Conservation (phyloP, 2,888 invertebrate genomes). For the Campoplex nolae region DNA sequence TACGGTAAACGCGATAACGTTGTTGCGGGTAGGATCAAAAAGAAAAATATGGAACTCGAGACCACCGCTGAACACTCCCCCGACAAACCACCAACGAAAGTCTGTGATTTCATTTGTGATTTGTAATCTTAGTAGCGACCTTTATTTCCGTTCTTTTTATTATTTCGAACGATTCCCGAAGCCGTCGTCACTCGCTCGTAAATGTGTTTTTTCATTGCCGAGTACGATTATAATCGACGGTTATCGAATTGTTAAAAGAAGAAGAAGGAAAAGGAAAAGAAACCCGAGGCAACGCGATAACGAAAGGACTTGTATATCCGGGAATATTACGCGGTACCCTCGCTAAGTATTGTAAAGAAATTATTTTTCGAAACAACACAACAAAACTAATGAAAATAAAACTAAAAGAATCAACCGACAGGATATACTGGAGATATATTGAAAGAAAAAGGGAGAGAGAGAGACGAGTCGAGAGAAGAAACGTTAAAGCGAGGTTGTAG, state of each 20-base stretch:
- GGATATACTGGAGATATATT: constrained; percentile 47
- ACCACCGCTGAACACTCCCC: constrained; percentile 66
- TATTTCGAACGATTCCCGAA: constrained; percentile 76
- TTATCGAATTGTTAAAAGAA: constrained; percentile 43
- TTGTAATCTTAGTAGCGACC: constrained; percentile 83
- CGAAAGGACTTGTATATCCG: constrained; percentile 42
- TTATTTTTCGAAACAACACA: constrained; percentile 79
- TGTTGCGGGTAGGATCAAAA: constrained; percentile 15
- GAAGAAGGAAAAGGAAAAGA: constrained; percentile 50
- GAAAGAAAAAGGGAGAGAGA: constrained; percentile 28
- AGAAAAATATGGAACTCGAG: constrained; percentile 29
- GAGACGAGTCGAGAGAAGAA: constrained; percentile 1
- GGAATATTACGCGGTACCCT: constrained; percentile 34
- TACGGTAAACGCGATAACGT: constrained; percentile 40
- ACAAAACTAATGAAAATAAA: constrained; percentile 61
- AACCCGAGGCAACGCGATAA: constrained; percentile 40
- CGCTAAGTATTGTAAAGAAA: constrained; percentile 79
- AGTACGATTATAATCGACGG: constrained; percentile 69
- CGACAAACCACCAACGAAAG: constrained; percentile 84
- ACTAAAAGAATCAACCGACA: constrained; percentile 52
- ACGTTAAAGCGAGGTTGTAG: constrained; percentile 59
- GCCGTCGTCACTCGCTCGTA: constrained; percentile 63
- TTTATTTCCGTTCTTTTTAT: constrained; percentile 64
- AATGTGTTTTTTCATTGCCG: constrained; percentile 72
- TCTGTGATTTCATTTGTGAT: constrained; percentile 85